Evolutionary conservation across 1,140 invertebrate genomes (phyloP), one percentile per base, ranked within the genome.

Genomic region (Drosophila athabasca): DNA sequence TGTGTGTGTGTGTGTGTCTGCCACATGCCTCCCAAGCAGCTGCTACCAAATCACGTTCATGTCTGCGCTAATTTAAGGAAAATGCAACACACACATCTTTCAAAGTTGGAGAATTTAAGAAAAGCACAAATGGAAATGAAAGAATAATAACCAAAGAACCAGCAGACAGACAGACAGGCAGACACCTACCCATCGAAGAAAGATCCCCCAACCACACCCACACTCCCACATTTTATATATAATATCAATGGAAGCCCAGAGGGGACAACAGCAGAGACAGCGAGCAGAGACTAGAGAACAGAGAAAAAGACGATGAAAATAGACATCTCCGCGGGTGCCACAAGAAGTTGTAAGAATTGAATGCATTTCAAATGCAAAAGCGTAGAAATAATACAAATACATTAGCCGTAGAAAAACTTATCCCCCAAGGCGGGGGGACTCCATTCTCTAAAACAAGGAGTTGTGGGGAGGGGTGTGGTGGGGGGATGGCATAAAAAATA

Each of bases 301-400:
- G 43, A 29, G 48, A 6, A 52, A 29, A 1, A 29, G 29, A 29
- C 29, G 6, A 29, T 6, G 35, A 35, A 44, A 11, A 29, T 11
- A 39, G 53, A 62, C 39, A 44, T 31, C 9, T 39, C 35, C 9
- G 35, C 35, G 35, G 35, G 35, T 39, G 35, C 35, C 35, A 39
- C 24, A 39, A 39, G 9, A 4, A 13, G 11, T 62, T 46, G 58
- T 46, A 50, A 51, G 62, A 81, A 67, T 61, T 39, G 35, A 70
- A 70, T 88, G 82, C 82, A 87, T 87, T 87, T 87, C 62, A 88
- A 87, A 87, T 87, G 82, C 82, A 85, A 85, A 76, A 78, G 74
- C 77, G 73, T 81, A 82, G 68, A 81, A 87, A 87, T 87, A 87
- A 87, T 87, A 87, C 73, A 87, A 87, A 88, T 88, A 87, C 83